Evolutionary conservation across 2,888 invertebrate genomes (phyloP).

Genomic region (Lochmaea capreae): DNA sequence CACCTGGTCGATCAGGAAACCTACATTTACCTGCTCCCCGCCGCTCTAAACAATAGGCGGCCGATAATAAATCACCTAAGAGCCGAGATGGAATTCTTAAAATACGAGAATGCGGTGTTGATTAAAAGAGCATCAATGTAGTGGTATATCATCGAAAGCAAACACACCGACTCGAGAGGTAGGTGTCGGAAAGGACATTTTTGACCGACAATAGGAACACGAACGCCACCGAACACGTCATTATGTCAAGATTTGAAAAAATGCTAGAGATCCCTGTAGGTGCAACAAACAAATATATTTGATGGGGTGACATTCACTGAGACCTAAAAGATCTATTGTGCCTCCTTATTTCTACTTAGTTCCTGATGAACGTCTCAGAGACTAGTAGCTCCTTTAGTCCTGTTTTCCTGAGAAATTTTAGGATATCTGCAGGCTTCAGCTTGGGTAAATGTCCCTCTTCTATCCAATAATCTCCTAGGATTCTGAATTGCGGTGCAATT

Average conservation of each 20-base stretch:
- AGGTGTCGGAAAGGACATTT: conserved; percentile 26
- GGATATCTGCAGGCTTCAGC: too few relatives aligned
- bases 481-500: too few relatives aligned
- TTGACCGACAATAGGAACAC: conserved; percentile 21
- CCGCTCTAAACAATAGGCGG: conserved; percentile 64
- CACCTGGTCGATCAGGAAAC: conserved; percentile 53
- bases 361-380: too few relatives aligned
- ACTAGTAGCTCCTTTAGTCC: too few relatives aligned
- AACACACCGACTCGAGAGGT: conserved; percentile 40
- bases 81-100: conserved; percentile 64
- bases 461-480: too few relatives aligned
- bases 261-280: conserved; percentile 7
- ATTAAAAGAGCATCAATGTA: conserved; percentile 59
- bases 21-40: conserved; percentile 57
- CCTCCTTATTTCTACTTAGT: too few relatives aligned
- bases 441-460: too few relatives aligned
- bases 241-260: conserved; percentile 17
- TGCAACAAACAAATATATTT: too few relatives aligned
- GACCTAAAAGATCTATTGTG: too few relatives aligned
- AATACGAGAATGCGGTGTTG: conserved; percentile 63
- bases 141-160: conserved; percentile 43
- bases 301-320: too few relatives aligned
- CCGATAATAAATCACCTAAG: conserved; percentile 64
- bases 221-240: conserved; percentile 3
- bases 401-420: too few relatives aligned